A percentile compares a stretch with the other conserved stretches of the same genome.
Evolutionary conservation across 1,140 invertebrate species (phyloP).

Genomic region (Chelonus insularis): DNA sequence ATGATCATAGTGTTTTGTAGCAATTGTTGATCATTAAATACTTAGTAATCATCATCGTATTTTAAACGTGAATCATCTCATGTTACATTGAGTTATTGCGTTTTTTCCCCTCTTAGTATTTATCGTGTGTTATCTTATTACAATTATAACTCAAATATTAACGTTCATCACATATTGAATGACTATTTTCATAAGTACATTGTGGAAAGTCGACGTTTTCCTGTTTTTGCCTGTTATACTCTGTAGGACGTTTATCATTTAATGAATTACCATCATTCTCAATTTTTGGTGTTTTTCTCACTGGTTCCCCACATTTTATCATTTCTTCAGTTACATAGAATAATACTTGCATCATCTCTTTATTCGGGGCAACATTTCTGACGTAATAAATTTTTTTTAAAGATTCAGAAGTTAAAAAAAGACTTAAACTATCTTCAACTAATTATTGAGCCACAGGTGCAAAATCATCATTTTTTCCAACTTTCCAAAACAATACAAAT

Average conservation of each 20-base stretch:
- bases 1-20: too few relatives aligned
- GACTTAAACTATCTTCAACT: conserved; percentile 69
- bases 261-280: conserved; percentile 20
- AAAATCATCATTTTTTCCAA: conserved; percentile 63
- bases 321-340: conserved; percentile 69
- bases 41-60: too few relatives aligned
- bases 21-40: too few relatives aligned
- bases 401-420: conserved; percentile 58
- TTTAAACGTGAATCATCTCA: too few relatives aligned
- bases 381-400: conserved; percentile 73
- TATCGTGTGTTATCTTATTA: too few relatives aligned
- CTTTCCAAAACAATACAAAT: conserved; percentile 80
- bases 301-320: conserved; percentile 58
- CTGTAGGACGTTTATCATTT: conserved; percentile 49
- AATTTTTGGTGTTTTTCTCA: conserved; percentile 52
- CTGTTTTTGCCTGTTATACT: conserved; percentile 62
- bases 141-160: too few relatives aligned
- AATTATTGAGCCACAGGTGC: conserved; percentile 63
- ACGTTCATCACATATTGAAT: too few relatives aligned
- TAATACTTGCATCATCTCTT: conserved; percentile 89
- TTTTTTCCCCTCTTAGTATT: too few relatives aligned
- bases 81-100: too few relatives aligned
- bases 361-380: conserved; percentile 88
- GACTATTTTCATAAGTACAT: conserved; percentile 69
- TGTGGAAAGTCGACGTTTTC: conserved; percentile 64